Evolutionary conservation across 1,140 invertebrate species (phyloP), one percentile per base, ranked within the genome.

Genomic region (Pseudobourletiella spinata): DNA sequence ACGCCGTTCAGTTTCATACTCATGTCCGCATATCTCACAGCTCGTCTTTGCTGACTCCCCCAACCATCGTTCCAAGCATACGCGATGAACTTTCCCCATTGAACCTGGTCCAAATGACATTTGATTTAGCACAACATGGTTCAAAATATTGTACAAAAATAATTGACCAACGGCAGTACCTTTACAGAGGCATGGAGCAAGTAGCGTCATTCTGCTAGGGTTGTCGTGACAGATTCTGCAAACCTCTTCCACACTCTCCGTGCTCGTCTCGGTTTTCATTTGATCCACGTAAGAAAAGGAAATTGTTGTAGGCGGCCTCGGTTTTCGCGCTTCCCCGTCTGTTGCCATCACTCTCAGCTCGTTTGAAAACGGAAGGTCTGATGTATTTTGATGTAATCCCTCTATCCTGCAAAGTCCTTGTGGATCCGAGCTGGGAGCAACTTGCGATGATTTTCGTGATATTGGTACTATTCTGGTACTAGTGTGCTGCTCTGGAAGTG

Each of bases 21-120:
- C 75, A 29, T 78, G 77, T 1, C 81, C 80, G 68, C 82, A 83
- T 2, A 83, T 71, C 70, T 83, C 82, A 69, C 82, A 83, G 57
- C 76, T 76, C 0, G 75, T 76, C 65, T 81, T 79, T 3, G 79
- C 80, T 1, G 81, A 82, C 68, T 83, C 80, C 1, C 79, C 81
- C 15, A 87, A 69, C 85, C 85, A 87, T 57, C 79, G 75, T 70
- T 86, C 84, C 29, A 87, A 74, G 65, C 84, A 87, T 63, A 78
- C 79, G 0, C 79, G 74, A 70, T 87, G 85, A 3, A 86, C 79
- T 56, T 81, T 72, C 15, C 82, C 83, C 48, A 87, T 80, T 1
- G 83, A 82, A 1, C 85, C 85, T 43, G 24, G 57, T 8, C 18
- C 22, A 3, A 46, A 59, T 18, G 14, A 22, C 24, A 14, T 32